These are phyloP conservation scores for Elanoides forficatus DNA, from an alignment of 2,113 vertebrate genomes.

Conservation along the genomic window DNA sequence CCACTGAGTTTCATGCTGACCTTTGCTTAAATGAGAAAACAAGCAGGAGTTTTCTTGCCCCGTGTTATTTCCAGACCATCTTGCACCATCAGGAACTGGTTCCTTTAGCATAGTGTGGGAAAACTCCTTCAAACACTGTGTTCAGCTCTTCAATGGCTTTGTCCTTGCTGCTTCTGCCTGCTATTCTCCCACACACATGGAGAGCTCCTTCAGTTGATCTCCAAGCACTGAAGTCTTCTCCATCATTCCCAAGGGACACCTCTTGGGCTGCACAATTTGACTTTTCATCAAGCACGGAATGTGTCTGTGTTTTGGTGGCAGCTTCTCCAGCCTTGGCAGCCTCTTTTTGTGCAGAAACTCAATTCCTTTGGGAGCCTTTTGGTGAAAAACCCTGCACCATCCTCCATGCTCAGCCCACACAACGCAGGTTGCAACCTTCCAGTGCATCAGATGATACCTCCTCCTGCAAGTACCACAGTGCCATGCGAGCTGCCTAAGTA, in stretches of 20 bases:
- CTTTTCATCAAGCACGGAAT: fast-evolving
- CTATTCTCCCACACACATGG: fast-evolving
- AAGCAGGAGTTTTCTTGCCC: neutral
- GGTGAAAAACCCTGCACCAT: neutral
- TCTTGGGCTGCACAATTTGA: neutral
- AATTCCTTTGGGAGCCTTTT: neutral
- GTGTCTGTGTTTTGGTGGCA: neutral
- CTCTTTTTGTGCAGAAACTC: neutral
- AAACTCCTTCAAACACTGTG: neutral
- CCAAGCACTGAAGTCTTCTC: neutral
- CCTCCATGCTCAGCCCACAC: neutral
- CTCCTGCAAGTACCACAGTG: neutral
- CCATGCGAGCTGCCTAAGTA: neutral
- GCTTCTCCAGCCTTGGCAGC: neutral
- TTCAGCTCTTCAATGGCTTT: neutral
- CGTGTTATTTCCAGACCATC: neutral
- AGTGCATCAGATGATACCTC: neutral
- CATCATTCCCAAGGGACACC: neutral
- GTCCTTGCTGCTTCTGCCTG: neutral
- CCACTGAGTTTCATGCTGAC: neutral
- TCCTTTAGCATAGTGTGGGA: neutral
- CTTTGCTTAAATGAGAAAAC: fast-evolving
- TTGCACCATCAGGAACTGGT: neutral
- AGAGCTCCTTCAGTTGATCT: neutral
- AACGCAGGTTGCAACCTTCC: neutral